Base-by-base conservation (phyloP, 2,888 invertebrate genomes). In the Tetheella fluctuosa region DNA sequence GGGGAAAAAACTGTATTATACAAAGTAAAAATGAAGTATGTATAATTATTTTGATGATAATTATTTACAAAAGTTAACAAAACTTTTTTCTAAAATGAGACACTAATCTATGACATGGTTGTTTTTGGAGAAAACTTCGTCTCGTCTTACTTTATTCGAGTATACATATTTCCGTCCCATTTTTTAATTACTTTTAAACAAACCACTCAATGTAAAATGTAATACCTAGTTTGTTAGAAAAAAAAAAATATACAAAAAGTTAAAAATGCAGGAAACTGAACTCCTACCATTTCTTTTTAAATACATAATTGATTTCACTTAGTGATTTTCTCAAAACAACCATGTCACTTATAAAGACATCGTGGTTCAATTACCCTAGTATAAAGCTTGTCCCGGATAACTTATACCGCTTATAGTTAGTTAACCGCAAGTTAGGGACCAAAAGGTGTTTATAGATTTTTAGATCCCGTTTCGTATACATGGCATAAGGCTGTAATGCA, bases 401-500 rank as follows among this genome's bases (percentile, higher is more conserved):
- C 82, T 79, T 77, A 83, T 77, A 74, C 79, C 75, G 77, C 79
- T 84, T 84, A 84, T 82, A 75, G 74, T 13, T 34, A 84, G 80
- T 76, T 77, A 54, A 25, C 42, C 57, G 55, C 48, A 20, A 39
- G 39, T 48, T 48, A n/a, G 48, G 48, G 48, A 48, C 48, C 48
- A 48, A 48, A 48, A 20, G 48, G 20, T 48, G 48, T 20, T 48
- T 20, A 48, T 48, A 48, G 48, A 17, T 42, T 83, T 79, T 80
- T 73, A 73, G 78, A 55, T 82, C 79, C 84, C 88, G 79, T 84
- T 25, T 95, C 95, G 95, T 95, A 95, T 95, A 95, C 95, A 94
- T 95, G 94, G 94, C 93, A 94, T 95, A 95, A 95, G 95, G 95
- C 95, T 94, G 93, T 86, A 91, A 93, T 91, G 89, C 86, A 64